Base-by-base conservation (phyloP, 2,797 vertebrate species). In the Bryconaethiops microstoma region DNA sequence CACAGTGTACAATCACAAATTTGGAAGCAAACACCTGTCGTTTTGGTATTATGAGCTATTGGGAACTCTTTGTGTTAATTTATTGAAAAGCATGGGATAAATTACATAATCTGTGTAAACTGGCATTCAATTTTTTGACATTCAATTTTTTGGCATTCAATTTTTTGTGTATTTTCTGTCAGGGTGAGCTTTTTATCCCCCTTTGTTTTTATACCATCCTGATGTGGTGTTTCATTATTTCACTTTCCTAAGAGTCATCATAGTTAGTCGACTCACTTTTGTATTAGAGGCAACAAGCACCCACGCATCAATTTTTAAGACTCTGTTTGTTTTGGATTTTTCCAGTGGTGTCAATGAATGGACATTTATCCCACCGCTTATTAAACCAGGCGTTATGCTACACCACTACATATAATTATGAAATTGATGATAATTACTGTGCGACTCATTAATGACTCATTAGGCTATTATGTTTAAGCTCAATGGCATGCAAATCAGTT, bases 371-470 rank as follows among this genome's bases (percentile, higher is more conserved):
- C 67, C 65, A 71, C 59, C 77, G 74, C 60, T 71, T 76, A 84
- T 74, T 82, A 77, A 76, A 79, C 77, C 67, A 76, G 83, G 86
- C 84, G 90, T 89, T 91, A 92, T 89, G 88, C 88, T 90, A 87
- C 86, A 88, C 88, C 91, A 89, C 91, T 91, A 90, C 90, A 92
- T 88, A 88, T 92, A 93, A 94, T 94, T 93, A 94, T 87, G 87
- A 91, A 92, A 93, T 89, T 89, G 90, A 92, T 93, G 88, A 91
- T 94, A 93, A 94, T 94, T 92, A 93, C 89, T 80, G 83, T 91
- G 91, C 89, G 88, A 89, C 89, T 93, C 92, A 92, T 94, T 94
- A 94, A 92, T 86, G 87, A 90, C 89, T 93, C 92, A 92, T 94
- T 94, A 93, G 93, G 89, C 91, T 90, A 92, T 93, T 93, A 92